Evolutionary conservation across 2,888 invertebrate genomes (phyloP), one percentile per base, ranked within the genome.

Genomic region (Heliconius charithonia): DNA sequence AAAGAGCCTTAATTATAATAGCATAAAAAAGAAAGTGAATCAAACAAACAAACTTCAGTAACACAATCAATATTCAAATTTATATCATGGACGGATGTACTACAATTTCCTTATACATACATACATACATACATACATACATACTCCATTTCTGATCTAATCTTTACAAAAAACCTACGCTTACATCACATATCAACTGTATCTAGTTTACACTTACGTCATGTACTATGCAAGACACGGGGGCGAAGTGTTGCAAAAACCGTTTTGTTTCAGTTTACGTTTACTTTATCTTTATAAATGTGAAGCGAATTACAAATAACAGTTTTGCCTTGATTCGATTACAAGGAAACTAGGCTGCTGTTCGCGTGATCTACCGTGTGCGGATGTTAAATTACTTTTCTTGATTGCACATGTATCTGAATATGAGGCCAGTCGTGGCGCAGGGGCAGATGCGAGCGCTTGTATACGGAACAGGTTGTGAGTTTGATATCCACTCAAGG

Each of bases 201-300:
- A 79, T 79, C 70, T 59, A 76, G 51, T 75, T 76, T 72, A 69
- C 78, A 73, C 73, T 76, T 72, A 74, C 80, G 80, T 80, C 78
- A 80, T 73, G 16, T 66, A 70, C 69, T 80, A 78, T 75, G 78
- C 75, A 59, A 76, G 79, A 29, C 56, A 72, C 79, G 65, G 75
- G 72, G 72, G 76, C 67, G 67, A 65, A 56, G 37, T 27, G 37
- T 37, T 62, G 25, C 25, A 63, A 73, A 59, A 27, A 62, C 59
- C 7, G 62, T 41, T 59, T 63, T 63, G 25, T 56, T 22, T 56
- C 22, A 51, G 45, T 6, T 29, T 51, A 25, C n/a, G n/a, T n/a
- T 70, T 7, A 25, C 59, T 62, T 73, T 32, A 51, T 51, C 56
- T 32, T 22, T 12, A n/a, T 22, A 62, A 73, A 56, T 56, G 29